Evolutionary conservation across 1,140 invertebrate genomes (phyloP), one percentile per base, ranked within the genome.

Genomic region (Ditylenchus dipsaci): DNA sequence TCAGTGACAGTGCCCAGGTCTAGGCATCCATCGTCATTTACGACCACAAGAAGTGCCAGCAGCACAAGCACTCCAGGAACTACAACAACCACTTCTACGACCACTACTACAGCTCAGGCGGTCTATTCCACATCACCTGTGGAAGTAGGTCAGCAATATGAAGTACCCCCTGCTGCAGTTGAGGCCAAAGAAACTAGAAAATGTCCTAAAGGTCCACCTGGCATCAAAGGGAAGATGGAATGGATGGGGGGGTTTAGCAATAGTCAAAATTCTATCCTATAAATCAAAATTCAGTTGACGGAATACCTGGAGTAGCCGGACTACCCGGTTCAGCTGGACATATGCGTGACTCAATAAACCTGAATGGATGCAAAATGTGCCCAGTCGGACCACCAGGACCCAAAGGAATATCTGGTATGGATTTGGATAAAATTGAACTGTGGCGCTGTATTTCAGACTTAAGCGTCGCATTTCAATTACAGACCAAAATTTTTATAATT

Each of bases 321-420:
- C 29, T 7, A 33, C 49, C 53, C 15, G 66, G 66, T 7, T 23
- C 30, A 33, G 21, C 27, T n/a, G 66, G 66, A n/a, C 17, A 57
- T 42, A 23, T 5, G 15, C 17, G 53, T 42, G 57, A 23, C 26
- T 58, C 30, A n/a, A 67, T 17, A 7, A n/a, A n/a, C 5, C 19
- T 38, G 47, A n/a, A 33, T 11, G 59, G 33, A 15, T 68, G 66
- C 19, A n/a, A 33, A 33, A 45, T 38, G 43, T 68, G 62, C 21
- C 65, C 65, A 68, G 64, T 15, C n/a, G 67, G 67, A 3, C 62
- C 23, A 23, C 62, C 42, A 23, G 68, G 59, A 13, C 59, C 27
- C 13, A 19, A 19, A 61, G 59, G 59, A 33, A 7, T 43, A 30
- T 13, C n/a, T 21, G 59, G 59, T 61, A 61, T 7, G 43, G n/a